These are phyloP conservation scores for Nannoperca australis DNA, from an alignment of 2,797 vertebrate genomes.

Conservation along the genomic window DNA sequence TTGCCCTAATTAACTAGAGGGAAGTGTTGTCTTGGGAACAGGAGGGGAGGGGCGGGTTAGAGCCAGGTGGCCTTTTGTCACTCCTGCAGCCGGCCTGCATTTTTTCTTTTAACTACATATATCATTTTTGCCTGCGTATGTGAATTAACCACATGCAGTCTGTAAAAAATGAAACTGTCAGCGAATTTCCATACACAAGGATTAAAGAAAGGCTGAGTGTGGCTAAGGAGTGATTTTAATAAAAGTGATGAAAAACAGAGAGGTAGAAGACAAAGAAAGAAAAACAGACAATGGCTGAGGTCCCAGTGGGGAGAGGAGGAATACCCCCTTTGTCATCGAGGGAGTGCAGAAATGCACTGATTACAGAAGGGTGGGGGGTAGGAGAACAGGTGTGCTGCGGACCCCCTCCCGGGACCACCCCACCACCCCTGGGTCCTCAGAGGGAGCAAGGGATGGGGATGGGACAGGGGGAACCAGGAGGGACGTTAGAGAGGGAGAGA, in stretches of 20 bases:
- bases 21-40: slow-evolving; percentile 71
- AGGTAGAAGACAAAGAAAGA: slow-evolving; percentile 15
- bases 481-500: slow-evolving; percentile 51
- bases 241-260: background rate
- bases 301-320: slow-evolving; percentile 53
- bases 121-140: slow-evolving; percentile 2
- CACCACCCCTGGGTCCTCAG: slow-evolving; percentile 72
- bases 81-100: slow-evolving; percentile 32
- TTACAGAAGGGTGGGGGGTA: slow-evolving; percentile 59
- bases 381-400: slow-evolving; percentile 82
- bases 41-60: slow-evolving; percentile 24
- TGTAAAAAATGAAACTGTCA: background rate
- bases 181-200: background rate
- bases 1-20: slow-evolving; percentile 74
- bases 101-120: slow-evolving; percentile 22
- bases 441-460: slow-evolving; percentile 29
- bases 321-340: slow-evolving; percentile 51
- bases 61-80: slow-evolving; percentile 74
- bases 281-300: slow-evolving; percentile 45
- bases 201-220: slow-evolving; percentile 17
- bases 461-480: slow-evolving; percentile 31
- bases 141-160: background rate
- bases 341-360: slow-evolving; percentile 81
- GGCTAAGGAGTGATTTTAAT: background rate
- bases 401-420: slow-evolving; percentile 73